Evolutionary conservation across 2,113 vertebrate genomes (phyloP).

Genomic region (Porphyrio hochstetteri): DNA sequence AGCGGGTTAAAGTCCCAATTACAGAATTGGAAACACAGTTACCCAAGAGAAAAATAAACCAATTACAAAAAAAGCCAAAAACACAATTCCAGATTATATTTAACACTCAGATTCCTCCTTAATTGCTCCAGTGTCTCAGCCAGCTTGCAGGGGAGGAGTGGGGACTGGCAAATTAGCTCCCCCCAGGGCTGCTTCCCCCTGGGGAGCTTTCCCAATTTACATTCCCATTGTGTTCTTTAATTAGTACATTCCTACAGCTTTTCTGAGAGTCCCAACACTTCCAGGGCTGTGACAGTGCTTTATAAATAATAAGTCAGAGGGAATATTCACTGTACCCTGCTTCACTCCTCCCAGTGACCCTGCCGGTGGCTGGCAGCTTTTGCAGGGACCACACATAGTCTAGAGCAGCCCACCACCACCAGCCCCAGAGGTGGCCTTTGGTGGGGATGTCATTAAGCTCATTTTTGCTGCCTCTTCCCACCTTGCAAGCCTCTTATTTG

Average conservation of each 20-base stretch:
- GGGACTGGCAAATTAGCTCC: constrained; percentile 61
- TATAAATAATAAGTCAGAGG: constrained; percentile 49
- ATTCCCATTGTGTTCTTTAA: constrained; percentile 70
- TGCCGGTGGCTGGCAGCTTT: not conserved
- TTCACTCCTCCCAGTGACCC: not conserved
- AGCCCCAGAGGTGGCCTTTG: not conserved
- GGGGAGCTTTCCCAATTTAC: constrained; percentile 65
- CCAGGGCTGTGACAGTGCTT: constrained; percentile 52
- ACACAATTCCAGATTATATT: constrained; percentile 66
- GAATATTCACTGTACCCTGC: constrained; percentile 29
- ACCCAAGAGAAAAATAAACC: constrained; percentile 61
- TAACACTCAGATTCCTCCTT: constrained; percentile 66
- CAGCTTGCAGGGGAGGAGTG: constrained; percentile 63
- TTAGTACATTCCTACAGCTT: constrained; percentile 69
- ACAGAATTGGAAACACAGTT: constrained; percentile 41
- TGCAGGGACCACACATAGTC: constrained; percentile 47
- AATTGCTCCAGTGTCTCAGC: constrained; percentile 63
- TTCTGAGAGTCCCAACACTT: constrained; percentile 66
- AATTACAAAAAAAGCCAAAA: constrained; percentile 23
- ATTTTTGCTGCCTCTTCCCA: not conserved
- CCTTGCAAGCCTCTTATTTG: not conserved
- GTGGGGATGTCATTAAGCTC: not conserved
- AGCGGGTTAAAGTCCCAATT: constrained; percentile 31
- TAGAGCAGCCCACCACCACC: not conserved
- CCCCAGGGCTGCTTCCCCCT: constrained; percentile 47